Conservation (phyloP, 2,888 invertebrate genomes). For the Lasioglossum morio region DNA sequence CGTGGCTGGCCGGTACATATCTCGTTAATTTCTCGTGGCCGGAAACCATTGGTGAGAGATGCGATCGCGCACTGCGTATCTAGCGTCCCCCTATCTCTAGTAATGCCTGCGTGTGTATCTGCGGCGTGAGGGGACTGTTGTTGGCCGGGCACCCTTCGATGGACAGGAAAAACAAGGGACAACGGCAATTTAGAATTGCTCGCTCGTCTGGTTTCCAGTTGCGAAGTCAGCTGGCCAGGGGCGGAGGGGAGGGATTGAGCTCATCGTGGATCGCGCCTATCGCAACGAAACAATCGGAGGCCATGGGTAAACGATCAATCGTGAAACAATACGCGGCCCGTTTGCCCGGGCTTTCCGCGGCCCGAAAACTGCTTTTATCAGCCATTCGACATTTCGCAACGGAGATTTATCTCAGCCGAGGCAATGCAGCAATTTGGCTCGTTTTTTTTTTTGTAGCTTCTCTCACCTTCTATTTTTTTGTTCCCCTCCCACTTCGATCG, state of each 20-base stretch:
- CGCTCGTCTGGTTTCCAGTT: constrained; percentile 38
- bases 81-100: background rate
- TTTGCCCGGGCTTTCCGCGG: constrained; percentile 36
- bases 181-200: constrained; percentile 45
- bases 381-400: constrained; percentile 59
- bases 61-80: background rate
- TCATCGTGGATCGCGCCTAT: constrained; percentile 53
- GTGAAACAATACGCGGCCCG: constrained; percentile 63
- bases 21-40: background rate
- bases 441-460: constrained; percentile 55
- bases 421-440: constrained; percentile 64
- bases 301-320: constrained; percentile 61
- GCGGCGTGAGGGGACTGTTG: background rate
- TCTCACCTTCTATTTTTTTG: constrained; percentile 41
- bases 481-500: background rate
- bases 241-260: background rate
- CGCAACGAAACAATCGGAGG: constrained; percentile 62
- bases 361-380: constrained; percentile 70
- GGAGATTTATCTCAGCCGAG: constrained; percentile 66
- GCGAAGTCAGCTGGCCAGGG: constrained; percentile 39
- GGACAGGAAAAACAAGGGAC: constrained; percentile 42
- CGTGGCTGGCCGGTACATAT: background rate
- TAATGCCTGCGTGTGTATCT: constrained; percentile 1
- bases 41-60: background rate
- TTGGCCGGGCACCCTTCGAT: constrained; percentile 12